Percentiles rank a stretch among this genome's conserved stretches.
phyloP scores from a whole-genome alignment of 1,140 invertebrate species.

The Trichonephila clavipes region DNA sequence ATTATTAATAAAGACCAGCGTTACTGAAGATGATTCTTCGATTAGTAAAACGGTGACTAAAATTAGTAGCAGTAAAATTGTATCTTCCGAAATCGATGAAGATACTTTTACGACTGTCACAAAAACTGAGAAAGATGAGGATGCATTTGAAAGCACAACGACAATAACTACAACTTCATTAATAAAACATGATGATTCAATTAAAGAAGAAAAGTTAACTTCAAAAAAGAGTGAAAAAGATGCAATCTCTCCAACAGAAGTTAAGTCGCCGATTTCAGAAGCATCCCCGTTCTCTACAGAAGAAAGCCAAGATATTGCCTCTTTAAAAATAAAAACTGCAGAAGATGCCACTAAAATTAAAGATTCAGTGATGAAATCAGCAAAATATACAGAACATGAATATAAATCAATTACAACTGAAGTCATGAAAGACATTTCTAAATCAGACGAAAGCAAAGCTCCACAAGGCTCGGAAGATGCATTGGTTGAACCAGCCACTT shows the following conservation, averaged over 20 bases:
- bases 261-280: too few relatives aligned
- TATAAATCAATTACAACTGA: too few relatives aligned
- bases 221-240: neutral
- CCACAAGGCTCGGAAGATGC: too few relatives aligned
- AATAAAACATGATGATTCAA: neutral
- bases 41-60: neutral
- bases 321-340: neutral
- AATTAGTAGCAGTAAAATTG: neutral
- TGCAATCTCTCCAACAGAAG: neutral
- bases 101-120: neutral
- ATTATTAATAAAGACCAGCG: neutral
- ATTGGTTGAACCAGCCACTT: too few relatives aligned
- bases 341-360: neutral
- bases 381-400: neutral
- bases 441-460: too few relatives aligned
- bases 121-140: neutral
- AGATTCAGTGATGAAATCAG: too few relatives aligned
- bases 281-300: neutral
- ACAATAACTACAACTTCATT: constrained; percentile 29
- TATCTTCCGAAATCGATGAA: neutral
- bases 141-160: neutral
- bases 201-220: neutral
- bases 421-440: too few relatives aligned
- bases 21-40: neutral
- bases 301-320: neutral